Evolutionary conservation across 2,888 invertebrate genomes (phyloP).

Genomic region (Thymelicus lineola): DNA sequence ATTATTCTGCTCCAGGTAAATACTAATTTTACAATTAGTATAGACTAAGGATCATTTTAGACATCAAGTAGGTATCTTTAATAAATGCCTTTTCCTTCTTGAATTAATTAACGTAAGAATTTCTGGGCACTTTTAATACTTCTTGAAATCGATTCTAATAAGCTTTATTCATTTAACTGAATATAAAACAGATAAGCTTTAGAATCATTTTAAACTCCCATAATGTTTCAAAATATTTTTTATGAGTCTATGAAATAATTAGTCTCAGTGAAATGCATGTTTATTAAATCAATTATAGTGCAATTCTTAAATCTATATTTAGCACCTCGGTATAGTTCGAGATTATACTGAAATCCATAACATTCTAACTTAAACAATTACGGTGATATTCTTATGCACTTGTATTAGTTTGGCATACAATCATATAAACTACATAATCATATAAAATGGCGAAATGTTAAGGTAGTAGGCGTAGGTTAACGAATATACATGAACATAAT

Average conservation of each 20-base stretch:
- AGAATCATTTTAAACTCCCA: background rate
- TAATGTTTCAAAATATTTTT: background rate
- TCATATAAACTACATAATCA: conserved; percentile 42
- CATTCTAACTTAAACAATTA: conserved; percentile 58
- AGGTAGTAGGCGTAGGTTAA: too few species aligned
- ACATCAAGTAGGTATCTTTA: background rate
- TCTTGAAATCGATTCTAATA: background rate
- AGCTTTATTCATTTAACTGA: conserved; percentile 1
- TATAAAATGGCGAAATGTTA: conserved; percentile 23
- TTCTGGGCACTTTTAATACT: too few species aligned
- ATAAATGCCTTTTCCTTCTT: background rate
- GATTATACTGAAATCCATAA: conserved; percentile 63
- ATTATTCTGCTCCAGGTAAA: conserved; percentile 13
- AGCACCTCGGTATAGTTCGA: conserved; percentile 68
- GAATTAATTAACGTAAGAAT: background rate
- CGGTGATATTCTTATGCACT: conserved; percentile 53
- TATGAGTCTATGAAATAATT: conserved; percentile 20
- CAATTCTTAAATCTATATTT: conserved; percentile 51
- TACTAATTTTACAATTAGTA: conserved; percentile 7
- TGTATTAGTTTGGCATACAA: conserved; percentile 58
- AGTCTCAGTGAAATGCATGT: conserved; percentile 37
- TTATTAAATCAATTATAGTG: conserved; percentile 44
- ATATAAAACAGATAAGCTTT: background rate
- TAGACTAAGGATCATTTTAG: conserved; percentile 1
- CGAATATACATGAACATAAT: background rate